Percentiles rank a stretch among this genome's conserved stretches.
Evolutionary conservation across 2,797 vertebrate genomes (phyloP).

Genomic region (Fratercula arctica): DNA sequence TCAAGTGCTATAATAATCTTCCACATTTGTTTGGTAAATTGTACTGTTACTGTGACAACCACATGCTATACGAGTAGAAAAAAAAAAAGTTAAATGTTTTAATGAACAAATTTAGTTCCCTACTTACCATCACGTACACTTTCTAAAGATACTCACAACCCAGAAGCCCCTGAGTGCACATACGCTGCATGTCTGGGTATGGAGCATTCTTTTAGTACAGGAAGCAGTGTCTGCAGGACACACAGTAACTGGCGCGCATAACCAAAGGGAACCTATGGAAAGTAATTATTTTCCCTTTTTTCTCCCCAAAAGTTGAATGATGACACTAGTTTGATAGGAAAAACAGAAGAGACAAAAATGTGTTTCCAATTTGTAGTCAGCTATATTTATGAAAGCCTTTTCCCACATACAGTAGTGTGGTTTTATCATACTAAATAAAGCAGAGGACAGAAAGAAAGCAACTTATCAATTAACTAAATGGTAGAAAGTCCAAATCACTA

Average conservation of each 20-base stretch:
- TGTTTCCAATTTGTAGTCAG: slow-evolving; percentile 32
- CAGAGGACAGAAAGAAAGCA: slow-evolving; percentile 5
- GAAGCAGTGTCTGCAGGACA: background rate
- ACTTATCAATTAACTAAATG: slow-evolving; percentile 61
- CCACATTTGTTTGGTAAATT: background rate
- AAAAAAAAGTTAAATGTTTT: background rate
- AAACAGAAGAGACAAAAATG: slow-evolving; percentile 54
- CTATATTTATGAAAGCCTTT: slow-evolving; percentile 53
- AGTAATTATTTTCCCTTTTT: background rate
- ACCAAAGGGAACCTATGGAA: background rate
- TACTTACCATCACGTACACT: background rate
- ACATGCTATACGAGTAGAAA: background rate
- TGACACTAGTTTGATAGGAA: slow-evolving; percentile 43
- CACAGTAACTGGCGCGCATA: background rate
- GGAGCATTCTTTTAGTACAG: background rate
- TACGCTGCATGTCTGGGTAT: background rate
- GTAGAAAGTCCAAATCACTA: slow-evolving; percentile 14
- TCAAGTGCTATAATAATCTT: background rate
- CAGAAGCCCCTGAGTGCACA: background rate
- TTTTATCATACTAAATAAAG: slow-evolving; percentile 22
- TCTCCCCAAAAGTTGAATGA: background rate
- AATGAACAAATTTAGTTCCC: background rate
- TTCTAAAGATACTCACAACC: background rate
- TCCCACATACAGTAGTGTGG: slow-evolving; percentile 18
- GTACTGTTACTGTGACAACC: background rate